Evolutionary conservation across 2,797 vertebrate genomes (phyloP), one percentile per base, ranked within the genome.

Genomic region (Platalea minor): DNA sequence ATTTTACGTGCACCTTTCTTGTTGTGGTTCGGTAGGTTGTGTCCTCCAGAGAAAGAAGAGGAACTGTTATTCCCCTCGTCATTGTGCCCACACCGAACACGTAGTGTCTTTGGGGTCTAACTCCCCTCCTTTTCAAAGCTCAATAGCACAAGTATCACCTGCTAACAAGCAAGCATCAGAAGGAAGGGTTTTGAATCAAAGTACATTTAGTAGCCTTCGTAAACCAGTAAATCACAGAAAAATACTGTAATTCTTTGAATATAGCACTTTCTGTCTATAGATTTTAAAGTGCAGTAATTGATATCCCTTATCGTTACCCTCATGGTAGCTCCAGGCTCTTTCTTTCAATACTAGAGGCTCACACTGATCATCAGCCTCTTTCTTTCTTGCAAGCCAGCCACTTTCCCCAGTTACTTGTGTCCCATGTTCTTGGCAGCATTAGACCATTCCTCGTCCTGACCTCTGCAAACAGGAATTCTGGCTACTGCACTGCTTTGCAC

Each of bases 31-130:
- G 37, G 29, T 13, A 31, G 24, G 59, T 21, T 56, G 17, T 24
- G 5, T 23, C 56, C 31, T 73, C 23, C 68, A 25, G 72, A 75
- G 48, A 31, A 61, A n/a, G 56, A 25, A 43, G 39, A 50, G 14
- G 19, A 50, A 17, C 9, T 2, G 7, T 41, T 39, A 9, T 3
- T 16, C 8, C 17, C 2, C 7, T 25, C 1, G 0, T 11, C 35
- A 11, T 13, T 45, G 15, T 24, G 28, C 63, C 45, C 35, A 13
- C 20, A 16, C 35, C 6, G 31, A 57, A 16, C 15, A 6, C 0
- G 1, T 9, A 10, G 28, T 3, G 10, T 26, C 33, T 17, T 37
- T 29, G 39, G 61, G 45, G 13, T 35, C 18, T 5, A 16, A 45
- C 9, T 33, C 28, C 43, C 13, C 25, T 35, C 46, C 5, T 1